These are phyloP conservation scores for Champsocephalus gunnari DNA, from an alignment of 2,797 vertebrate genomes.

Conservation along the genomic window DNA sequence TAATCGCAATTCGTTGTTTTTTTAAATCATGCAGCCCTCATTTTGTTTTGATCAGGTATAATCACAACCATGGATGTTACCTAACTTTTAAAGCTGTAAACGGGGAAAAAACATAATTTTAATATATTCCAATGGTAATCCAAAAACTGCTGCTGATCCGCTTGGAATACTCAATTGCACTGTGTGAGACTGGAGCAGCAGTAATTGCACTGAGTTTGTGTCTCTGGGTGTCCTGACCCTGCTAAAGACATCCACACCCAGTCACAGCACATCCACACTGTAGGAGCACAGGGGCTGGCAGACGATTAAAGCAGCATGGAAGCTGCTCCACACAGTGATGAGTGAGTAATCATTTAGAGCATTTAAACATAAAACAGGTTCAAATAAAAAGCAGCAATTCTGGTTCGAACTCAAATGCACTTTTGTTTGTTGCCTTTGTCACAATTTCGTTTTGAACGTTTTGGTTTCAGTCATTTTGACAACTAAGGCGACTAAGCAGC, in stretches of 20 bases:
- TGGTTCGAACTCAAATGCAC: background rate
- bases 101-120: background rate
- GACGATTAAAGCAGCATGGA: background rate
- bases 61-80: background rate
- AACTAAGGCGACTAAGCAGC: background rate
- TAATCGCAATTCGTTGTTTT: too few species aligned
- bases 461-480: background rate
- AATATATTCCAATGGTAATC: background rate
- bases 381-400: background rate
- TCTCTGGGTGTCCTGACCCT: background rate
- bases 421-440: background rate
- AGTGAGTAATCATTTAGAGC: conserved; percentile 1
- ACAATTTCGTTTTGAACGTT: conserved; percentile 1
- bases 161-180: background rate
- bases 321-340: conserved; percentile 10
- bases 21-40: too few species aligned
- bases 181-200: background rate
- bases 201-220: background rate
- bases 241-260: conserved; percentile 14
- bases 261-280: conserved; percentile 27
- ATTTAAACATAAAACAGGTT: background rate
- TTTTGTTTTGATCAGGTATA: background rate
- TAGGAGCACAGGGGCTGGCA: conserved; percentile 3
- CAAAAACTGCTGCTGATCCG: background rate
- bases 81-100: background rate